Evolutionary conservation across 2,888 invertebrate species (phyloP).

Genomic region (Scrobipalpa atriplicella): DNA sequence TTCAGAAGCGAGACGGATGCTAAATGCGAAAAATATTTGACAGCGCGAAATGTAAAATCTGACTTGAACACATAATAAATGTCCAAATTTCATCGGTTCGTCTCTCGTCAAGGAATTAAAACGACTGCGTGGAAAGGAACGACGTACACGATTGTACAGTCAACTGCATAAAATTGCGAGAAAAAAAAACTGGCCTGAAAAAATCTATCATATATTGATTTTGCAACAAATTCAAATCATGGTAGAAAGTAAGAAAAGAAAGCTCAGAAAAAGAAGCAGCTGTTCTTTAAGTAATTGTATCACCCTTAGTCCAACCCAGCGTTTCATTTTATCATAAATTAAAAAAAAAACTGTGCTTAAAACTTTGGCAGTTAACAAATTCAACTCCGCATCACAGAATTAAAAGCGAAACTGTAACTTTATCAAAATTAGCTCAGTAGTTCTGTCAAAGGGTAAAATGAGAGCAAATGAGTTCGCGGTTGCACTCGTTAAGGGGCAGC

Average conservation of each 20-base stretch:
- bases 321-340: constrained; percentile 10
- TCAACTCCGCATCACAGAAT: constrained; percentile 32
- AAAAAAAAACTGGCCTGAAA: not conserved
- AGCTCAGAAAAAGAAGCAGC: too few relatives aligned
- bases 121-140: not conserved
- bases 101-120: constrained; percentile 15
- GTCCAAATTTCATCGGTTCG: constrained; percentile 30
- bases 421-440: constrained; percentile 31
- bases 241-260: too few relatives aligned
- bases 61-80: constrained; percentile 42
- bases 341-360: constrained; percentile 16
- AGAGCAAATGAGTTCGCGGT: not conserved
- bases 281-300: too few relatives aligned
- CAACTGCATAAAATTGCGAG: not conserved
- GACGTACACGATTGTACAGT: not conserved
- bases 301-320: not conserved
- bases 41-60: constrained; percentile 38
- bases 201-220: too few relatives aligned
- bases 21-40: constrained; percentile 30
- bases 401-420: constrained; percentile 35
- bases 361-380: constrained; percentile 32
- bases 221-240: too few relatives aligned
- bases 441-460: constrained; percentile 22
- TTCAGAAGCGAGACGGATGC: not conserved
- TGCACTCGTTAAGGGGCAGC: not conserved